Base-by-base conservation (phyloP, 2,797 vertebrate species). In the Microcaecilia unicolor region DNA sequence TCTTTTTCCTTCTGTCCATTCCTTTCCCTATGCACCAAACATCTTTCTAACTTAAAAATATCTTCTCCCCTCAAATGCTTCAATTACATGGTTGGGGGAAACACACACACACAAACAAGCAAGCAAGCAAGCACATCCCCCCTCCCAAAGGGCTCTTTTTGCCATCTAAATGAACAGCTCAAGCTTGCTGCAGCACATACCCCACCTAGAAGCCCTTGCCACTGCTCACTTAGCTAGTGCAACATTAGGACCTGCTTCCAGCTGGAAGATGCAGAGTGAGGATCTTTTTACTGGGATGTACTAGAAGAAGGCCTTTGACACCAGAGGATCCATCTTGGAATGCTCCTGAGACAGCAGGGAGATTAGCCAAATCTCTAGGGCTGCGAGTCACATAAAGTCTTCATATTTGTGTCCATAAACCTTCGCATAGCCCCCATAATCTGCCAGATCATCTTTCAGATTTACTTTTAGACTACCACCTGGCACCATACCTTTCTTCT, bases 341-440 rank as follows among this genome's bases (percentile, higher is more conserved):
- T n/a, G n/a, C n/a, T n/a, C n/a, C n/a, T n/a, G n/a, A n/a, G n/a
- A n/a, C n/a, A n/a, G n/a, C n/a, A n/a, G n/a, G n/a, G n/a, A n/a
- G n/a, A n/a, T n/a, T n/a, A n/a, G n/a, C n/a, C n/a, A n/a, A n/a
- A n/a, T n/a, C n/a, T n/a, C n/a, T n/a, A n/a, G n/a, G n/a, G 14
- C 17, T 3, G 9, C 35, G 29, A 58, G 87, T 99, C 94, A 99
- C 95, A 98, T 98, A 83, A 99, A 98, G 80, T 99, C 95, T 74
- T 99, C 95, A 22, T 87, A 99, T 57, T 99, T 95, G 68, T 92
- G 89, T 56, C 85, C 83, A 18, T 91, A 98, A 41, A 90, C 90
- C 13, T 89, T 91, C 2, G 91, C 89, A 10, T 93, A 88, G 19
- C 77, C 79, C 15, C 86, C 88, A 17, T 94, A 98, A 62, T 96